These are phyloP conservation scores for Leptopilina myrica DNA, from an alignment of 2,888 invertebrate species.

Conservation along the genomic window DNA sequence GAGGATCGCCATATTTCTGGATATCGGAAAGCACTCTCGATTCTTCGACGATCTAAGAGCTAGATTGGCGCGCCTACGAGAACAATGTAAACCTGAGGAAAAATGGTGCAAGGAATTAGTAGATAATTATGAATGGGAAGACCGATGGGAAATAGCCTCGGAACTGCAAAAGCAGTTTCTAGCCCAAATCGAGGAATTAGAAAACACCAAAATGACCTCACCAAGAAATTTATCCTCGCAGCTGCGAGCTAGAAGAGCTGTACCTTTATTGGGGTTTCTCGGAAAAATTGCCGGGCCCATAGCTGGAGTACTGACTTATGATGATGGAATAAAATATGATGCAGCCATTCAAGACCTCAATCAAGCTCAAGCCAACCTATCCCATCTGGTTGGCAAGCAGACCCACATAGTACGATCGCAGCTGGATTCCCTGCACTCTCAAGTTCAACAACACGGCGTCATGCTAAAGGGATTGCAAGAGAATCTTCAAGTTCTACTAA, in stretches of 20 bases:
- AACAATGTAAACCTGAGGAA: too few relatives aligned
- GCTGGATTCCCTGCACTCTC: neutral
- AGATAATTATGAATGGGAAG: neutral
- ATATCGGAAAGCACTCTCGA: too few relatives aligned
- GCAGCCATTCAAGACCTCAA: neutral
- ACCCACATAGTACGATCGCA: neutral
- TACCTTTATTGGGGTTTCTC: neutral
- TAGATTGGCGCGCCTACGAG: too few relatives aligned
- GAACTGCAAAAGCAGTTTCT: neutral
- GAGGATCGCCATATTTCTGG: too few relatives aligned
- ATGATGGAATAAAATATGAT: neutral
- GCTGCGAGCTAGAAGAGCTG: neutral
- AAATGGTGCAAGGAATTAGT: too few relatives aligned
- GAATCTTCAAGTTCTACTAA: neutral
- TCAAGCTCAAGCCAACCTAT: neutral
- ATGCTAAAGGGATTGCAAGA: neutral
- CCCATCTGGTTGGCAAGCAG: neutral
- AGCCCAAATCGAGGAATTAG: neutral
- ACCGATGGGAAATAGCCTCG: neutral
- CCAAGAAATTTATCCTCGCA: neutral
- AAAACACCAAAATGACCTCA: neutral
- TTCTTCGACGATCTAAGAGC: too few relatives aligned
- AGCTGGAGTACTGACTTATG: neutral
- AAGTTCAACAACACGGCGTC: neutral
- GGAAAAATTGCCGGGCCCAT: neutral